These are phyloP conservation scores for Plotosus lineatus DNA, from an alignment of 2,113 vertebrate species.

Conservation along the genomic window DNA sequence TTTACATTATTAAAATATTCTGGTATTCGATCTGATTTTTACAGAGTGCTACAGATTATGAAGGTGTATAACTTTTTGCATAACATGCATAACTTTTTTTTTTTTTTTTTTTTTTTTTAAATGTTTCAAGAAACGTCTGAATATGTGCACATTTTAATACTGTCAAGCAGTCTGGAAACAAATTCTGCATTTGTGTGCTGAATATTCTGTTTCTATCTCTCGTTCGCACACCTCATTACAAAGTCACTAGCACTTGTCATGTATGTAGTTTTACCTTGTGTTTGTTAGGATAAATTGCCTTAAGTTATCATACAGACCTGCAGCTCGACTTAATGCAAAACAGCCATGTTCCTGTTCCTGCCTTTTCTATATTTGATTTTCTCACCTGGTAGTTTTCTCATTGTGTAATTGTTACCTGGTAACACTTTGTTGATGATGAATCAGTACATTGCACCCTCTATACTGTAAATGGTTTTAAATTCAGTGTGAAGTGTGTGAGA, in stretches of 20 bases:
- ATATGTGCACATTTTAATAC: background rate
- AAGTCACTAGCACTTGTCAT: background rate
- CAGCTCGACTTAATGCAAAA: background rate
- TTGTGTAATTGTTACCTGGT: background rate
- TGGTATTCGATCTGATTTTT: background rate
- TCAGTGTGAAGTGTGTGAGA: background rate
- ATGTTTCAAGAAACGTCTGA: background rate
- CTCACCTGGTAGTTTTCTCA: background rate
- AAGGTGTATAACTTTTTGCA: too few species aligned
- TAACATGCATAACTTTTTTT: background rate
- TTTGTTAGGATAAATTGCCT: background rate
- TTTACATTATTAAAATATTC: background rate
- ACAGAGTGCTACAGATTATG: background rate
- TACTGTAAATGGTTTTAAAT: background rate
- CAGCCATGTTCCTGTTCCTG: background rate
- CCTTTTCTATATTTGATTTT: background rate
- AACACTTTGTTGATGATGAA: background rate
- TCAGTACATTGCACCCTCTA: background rate
- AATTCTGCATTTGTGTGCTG: background rate
- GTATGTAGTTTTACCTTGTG: background rate
- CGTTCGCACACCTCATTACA: background rate
- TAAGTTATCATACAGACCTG: background rate
- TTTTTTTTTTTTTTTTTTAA: background rate
- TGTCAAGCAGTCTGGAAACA: background rate
- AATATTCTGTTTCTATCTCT: background rate